phyloP scores from a whole-genome alignment of 2,888 invertebrate genomes.

The Dyspetes luteomarginatus region DNA sequence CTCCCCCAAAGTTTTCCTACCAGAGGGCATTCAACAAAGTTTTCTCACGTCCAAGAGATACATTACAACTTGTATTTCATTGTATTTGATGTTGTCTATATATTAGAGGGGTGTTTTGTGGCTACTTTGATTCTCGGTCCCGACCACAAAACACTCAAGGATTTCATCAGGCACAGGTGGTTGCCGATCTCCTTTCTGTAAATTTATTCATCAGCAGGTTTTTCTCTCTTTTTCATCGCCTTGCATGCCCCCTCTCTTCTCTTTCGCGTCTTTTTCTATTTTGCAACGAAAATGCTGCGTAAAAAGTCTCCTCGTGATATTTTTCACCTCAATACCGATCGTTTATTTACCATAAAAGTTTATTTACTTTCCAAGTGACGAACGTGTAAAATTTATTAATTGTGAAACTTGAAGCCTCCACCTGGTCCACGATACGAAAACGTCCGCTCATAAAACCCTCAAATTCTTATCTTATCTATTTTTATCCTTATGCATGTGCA shows the following conservation, averaged over 20 bases:
- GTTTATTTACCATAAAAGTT: no score
- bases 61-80: neutral
- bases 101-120: neutral
- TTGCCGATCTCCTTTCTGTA: neutral
- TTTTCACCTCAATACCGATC: no score
- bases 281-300: no score
- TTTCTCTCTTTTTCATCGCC: neutral
- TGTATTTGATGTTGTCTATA: neutral
- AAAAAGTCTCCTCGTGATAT: no score
- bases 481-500: no score
- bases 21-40: neutral
- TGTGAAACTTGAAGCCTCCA: no score
- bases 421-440: no score
- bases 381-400: no score
- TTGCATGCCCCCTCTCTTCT: no score
- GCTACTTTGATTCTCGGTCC: neutral
- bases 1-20: neutral
- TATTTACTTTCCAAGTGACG: no score
- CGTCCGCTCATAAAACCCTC: no score
- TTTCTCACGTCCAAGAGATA: neutral
- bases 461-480: no score
- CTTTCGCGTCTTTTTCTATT: neutral
- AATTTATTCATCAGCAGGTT: neutral
- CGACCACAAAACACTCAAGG: neutral
- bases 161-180: neutral